Percentiles rank a stretch among this genome's conserved stretches.
phyloP scores from a whole-genome alignment of 2,113 vertebrate genomes.

The Mellivora capensis region DNA sequence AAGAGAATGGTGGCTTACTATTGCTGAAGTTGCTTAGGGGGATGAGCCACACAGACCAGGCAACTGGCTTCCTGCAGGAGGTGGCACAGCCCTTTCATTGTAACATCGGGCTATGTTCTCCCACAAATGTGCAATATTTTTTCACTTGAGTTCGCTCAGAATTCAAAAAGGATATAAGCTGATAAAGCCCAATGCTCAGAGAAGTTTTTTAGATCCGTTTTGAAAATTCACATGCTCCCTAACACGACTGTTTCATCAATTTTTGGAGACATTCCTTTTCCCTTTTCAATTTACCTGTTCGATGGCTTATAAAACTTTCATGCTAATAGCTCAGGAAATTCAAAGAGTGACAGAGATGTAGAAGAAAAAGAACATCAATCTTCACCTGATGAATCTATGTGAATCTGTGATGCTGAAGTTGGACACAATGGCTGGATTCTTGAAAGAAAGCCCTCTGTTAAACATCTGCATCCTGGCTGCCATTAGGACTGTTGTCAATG shows the following conservation, averaged over 20 bases:
- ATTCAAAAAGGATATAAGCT: neutral
- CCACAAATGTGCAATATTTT: neutral
- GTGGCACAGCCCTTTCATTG: accelerated
- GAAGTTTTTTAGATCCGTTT: neutral
- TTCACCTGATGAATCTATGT: neutral
- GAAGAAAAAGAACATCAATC: neutral
- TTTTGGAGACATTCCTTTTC: neutral
- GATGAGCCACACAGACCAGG: neutral
- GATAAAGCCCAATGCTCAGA: neutral
- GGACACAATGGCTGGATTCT: neutral
- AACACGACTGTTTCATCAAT: neutral
- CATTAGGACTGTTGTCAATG: no score
- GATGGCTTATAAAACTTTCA: slow-evolving; percentile 6
- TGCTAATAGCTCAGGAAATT: neutral
- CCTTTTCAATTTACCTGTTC: slow-evolving; percentile 31
- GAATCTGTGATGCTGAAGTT: neutral
- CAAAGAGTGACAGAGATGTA: neutral
- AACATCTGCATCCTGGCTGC: neutral
- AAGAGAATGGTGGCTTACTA: neutral
- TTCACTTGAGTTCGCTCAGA: neutral
- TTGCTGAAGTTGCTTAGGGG: neutral
- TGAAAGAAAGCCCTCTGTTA: neutral
- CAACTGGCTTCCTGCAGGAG: neutral
- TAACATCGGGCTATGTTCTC: accelerated
- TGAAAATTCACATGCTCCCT: neutral